Conservation (phyloP, 1,140 invertebrate genomes). For the Dendrolimus kikuchii region DNA sequence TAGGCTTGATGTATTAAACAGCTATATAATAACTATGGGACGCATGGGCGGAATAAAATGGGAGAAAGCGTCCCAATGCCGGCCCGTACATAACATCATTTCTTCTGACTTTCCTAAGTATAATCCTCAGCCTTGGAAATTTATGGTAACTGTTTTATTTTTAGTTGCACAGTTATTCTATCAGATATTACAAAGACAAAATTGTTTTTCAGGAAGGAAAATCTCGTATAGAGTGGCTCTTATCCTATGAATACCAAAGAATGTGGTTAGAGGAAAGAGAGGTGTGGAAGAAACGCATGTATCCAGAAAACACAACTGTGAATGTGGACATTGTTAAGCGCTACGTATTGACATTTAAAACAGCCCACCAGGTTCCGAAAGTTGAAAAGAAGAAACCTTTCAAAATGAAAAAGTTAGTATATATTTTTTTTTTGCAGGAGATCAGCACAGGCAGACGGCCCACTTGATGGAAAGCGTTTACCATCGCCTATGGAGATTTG, state of each 20-base stretch:
- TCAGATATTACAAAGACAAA: neutral
- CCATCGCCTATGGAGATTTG: no score
- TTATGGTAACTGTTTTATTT: slow-evolving; percentile 38
- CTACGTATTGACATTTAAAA: slow-evolving; percentile 62
- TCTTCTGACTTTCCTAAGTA: slow-evolving; percentile 67
- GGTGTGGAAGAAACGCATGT: slow-evolving; percentile 60
- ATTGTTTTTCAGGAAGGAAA: slow-evolving; percentile 43
- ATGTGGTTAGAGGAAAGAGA: slow-evolving; percentile 65
- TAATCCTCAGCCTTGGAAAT: slow-evolving; percentile 61
- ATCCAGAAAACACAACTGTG: slow-evolving; percentile 50
- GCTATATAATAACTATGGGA: slow-evolving; percentile 28
- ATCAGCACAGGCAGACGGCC: no score
- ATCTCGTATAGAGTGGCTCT: slow-evolving; percentile 46
- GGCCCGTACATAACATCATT: slow-evolving; percentile 58
- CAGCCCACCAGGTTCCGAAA: slow-evolving; percentile 43
- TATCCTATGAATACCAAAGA: slow-evolving; percentile 63
- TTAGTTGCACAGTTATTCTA: neutral
- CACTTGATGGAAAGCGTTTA: no score
- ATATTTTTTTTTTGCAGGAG: slow-evolving; percentile 22
- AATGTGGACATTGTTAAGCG: slow-evolving; percentile 61
- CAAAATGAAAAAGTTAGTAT: slow-evolving; percentile 61
- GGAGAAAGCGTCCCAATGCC: slow-evolving; percentile 47
- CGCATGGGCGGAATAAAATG: slow-evolving; percentile 52
- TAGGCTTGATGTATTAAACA: no score
- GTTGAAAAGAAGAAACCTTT: slow-evolving; percentile 54